Conservation (phyloP, 2,113 vertebrate species). For the Cyanoramphus novaezelandiae region DNA sequence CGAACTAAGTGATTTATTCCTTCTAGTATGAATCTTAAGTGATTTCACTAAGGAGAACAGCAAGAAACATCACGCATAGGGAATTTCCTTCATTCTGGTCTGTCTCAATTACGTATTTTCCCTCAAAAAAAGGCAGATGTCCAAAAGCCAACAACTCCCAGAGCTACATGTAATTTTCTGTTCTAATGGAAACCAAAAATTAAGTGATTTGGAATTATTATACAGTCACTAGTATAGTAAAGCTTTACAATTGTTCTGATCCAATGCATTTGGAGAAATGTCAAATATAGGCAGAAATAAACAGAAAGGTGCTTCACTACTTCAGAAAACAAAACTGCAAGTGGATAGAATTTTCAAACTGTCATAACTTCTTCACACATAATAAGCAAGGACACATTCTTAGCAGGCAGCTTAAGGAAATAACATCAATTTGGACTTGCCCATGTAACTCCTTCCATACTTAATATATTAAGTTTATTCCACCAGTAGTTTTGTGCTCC, state of each 20-base stretch:
- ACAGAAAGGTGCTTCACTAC: not conserved
- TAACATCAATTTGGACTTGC: not conserved
- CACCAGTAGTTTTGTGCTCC: not conserved
- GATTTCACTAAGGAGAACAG: not conserved
- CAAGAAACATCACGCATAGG: not conserved
- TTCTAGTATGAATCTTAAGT: not conserved
- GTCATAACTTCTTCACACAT: not conserved
- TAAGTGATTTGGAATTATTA: not conserved
- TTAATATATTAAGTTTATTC: not conserved
- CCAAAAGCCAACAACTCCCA: not conserved
- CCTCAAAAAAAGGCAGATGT: not conserved
- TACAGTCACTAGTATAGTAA: not conserved
- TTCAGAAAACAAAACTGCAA: not conserved
- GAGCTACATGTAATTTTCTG: not conserved
- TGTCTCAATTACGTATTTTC: not conserved
- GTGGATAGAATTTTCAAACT: not conserved
- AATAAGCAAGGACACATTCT: not conserved
- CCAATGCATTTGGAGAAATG: not conserved
- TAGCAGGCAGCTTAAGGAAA: not conserved
- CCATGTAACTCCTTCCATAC: not conserved
- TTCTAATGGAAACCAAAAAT: not conserved
- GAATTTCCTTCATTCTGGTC: not conserved
- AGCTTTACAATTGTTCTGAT: not conserved
- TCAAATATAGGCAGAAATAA: not conserved
- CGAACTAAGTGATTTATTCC: not conserved